Base-by-base conservation (phyloP, 2,797 vertebrate species). In the Tenualosa ilisha region DNA sequence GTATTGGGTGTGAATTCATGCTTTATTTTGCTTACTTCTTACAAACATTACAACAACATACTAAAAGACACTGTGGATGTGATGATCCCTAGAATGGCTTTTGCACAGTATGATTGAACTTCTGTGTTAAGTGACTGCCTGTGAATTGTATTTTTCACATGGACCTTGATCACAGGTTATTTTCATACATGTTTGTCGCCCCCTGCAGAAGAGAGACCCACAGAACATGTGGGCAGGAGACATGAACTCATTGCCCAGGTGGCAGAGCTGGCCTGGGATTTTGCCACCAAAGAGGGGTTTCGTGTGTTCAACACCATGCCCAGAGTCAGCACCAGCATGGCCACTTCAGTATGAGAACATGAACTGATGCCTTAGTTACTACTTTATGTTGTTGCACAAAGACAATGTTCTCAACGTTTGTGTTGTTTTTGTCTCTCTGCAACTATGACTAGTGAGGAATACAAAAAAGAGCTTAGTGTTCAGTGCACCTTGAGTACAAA, bases 281-380 rank as follows among this genome's bases (percentile, higher is more conserved):
- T 97, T 46, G 96, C 96, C 3, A 72, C 91, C 24, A 96, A 94
- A 84, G 96, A 97, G 92, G 96, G 96, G 26, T 97, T 97, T 90
- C 94, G 91, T 13, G 56, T 97, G 85, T 97, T 97, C 89, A 96
- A 94, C 85, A 87, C 85, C 50, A 90, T 91, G 7, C 86, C 95
- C 3, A 50, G 43, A 75, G 61, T 61, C 56, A 75, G 37, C 37
- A 6, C 68, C 37, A 75, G 68, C 68, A 15, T 75, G 68, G 68
- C 13, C 68, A 75, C 68, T 17, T 75, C 37, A 15, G 68, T 43
- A 15, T 75, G 68, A 75, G 11, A 6, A 11, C 26, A 68, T 37
- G 65, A 26, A 37, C 22, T 63, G 61, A 51, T 51, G 3, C 53
- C 53, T 54, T 1, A 3, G 11, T 22, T 3, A 22, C 17, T 8